Percentiles rank a stretch among this genome's conserved stretches.
These are phyloP conservation scores for Pterois miles DNA, from an alignment of 2,797 vertebrate species.

Conservation along the genomic window DNA sequence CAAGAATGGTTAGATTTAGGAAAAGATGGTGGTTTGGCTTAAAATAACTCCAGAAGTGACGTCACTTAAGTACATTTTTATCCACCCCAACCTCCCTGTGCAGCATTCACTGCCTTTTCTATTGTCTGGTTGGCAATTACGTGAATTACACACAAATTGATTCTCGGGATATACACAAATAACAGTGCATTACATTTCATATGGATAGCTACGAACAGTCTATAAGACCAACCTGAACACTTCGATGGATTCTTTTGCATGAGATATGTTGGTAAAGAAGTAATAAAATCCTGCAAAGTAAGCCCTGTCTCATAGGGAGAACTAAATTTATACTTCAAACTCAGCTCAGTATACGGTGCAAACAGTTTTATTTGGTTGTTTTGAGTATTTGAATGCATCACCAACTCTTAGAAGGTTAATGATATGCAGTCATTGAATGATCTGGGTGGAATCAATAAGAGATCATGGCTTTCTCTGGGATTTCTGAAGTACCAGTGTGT, in stretches of 20 bases:
- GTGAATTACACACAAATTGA: too few relatives aligned
- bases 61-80: too few relatives aligned
- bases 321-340: too few relatives aligned
- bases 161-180: too few relatives aligned
- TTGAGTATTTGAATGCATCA: slow-evolving; percentile 4
- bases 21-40: too few relatives aligned
- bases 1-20: too few relatives aligned
- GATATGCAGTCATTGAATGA: slow-evolving; percentile 6
- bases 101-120: too few relatives aligned
- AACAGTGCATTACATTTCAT: fast-evolving
- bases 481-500: slow-evolving; percentile 23
- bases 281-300: background rate
- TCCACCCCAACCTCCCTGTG: too few relatives aligned
- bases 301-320: fast-evolving
- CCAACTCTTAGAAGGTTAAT: slow-evolving; percentile 9
- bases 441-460: slow-evolving; percentile 32
- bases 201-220: background rate
- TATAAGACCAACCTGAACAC: background rate
- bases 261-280: background rate
- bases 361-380: background rate
- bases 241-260: background rate
- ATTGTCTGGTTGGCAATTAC: too few relatives aligned
- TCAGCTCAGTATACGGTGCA: background rate
- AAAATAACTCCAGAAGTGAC: too few relatives aligned
- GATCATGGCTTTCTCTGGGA: slow-evolving; percentile 8